Conservation (phyloP, 2,113 vertebrate species). For the Ceuthmochares aereus region DNA sequence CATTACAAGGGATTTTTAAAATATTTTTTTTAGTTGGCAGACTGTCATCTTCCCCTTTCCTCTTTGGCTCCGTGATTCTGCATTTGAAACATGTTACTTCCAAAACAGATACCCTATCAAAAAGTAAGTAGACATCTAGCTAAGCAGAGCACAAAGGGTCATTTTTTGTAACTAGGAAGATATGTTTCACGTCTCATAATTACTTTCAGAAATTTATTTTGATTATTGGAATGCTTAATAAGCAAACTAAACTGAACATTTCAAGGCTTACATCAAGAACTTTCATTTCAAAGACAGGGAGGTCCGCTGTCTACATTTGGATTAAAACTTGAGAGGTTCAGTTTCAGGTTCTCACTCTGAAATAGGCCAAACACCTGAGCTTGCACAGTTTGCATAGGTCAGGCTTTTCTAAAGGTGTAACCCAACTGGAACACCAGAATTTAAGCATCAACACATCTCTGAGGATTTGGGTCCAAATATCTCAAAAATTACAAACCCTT, state of each 20-base stretch:
- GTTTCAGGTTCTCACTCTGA: neutral
- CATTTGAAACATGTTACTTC: neutral
- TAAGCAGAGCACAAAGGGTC: neutral
- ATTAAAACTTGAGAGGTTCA: neutral
- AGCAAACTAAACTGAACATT: neutral
- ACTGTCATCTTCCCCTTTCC: neutral
- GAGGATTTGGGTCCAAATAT: neutral
- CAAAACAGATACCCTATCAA: neutral
- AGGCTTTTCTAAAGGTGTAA: neutral
- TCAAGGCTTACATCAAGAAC: neutral
- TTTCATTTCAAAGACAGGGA: neutral
- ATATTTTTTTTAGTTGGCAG: neutral
- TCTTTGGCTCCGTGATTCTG: neutral
- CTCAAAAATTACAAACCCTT: neutral
- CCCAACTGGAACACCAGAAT: neutral
- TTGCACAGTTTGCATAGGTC: neutral
- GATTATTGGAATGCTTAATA: rapidly evolving
- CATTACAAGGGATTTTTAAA: neutral
- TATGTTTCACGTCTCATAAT: neutral
- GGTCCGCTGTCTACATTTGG: rapidly evolving
- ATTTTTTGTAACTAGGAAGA: neutral
- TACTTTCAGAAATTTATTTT: neutral
- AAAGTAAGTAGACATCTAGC: neutral
- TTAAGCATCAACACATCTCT: neutral
- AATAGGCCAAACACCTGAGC: neutral